A percentile compares a stretch with the other conserved stretches of the same genome.
These are phyloP conservation scores for Gasteruption jaculator DNA, from an alignment of 2,888 invertebrate species.

Conservation along the genomic window DNA sequence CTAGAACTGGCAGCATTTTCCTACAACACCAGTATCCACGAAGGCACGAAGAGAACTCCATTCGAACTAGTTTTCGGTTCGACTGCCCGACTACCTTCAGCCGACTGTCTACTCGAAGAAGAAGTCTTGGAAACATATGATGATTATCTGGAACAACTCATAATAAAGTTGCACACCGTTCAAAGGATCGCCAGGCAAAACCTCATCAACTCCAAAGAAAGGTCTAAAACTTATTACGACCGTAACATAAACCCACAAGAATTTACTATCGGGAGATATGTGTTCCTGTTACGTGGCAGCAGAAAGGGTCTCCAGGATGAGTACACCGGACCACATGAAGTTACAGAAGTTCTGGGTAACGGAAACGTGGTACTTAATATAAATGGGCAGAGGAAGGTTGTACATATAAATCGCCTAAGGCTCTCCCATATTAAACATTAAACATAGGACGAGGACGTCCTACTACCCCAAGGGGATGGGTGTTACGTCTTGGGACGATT, in stretches of 20 bases:
- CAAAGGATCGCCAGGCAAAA: slow-evolving; percentile 7
- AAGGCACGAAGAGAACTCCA: slow-evolving; percentile 3
- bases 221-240: slow-evolving; percentile 16
- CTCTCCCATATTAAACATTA: slow-evolving; percentile 2
- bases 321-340: slow-evolving; percentile 14
- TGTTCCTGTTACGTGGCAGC: slow-evolving; percentile 14
- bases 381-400: slow-evolving; percentile 8
- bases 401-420: slow-evolving; percentile 6
- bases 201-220: slow-evolving; percentile 10
- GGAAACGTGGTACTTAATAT: slow-evolving; percentile 9
- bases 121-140: slow-evolving; percentile 7
- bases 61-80: slow-evolving; percentile 12
- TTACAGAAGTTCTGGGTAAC: slow-evolving; percentile 6
- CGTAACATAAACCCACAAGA: slow-evolving; percentile 6
- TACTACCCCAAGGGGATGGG: too few relatives aligned
- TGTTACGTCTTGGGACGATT: too few relatives aligned
- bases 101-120: slow-evolving; percentile 1
- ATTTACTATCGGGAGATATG: slow-evolving; percentile 12
- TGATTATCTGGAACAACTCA: slow-evolving; percentile 11
- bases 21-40: slow-evolving; percentile 15
- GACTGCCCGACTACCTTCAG: slow-evolving; percentile 1
- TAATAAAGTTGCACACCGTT: slow-evolving; percentile 1
- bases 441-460: too few relatives aligned
- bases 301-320: slow-evolving; percentile 10
- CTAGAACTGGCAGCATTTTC: slow-evolving; percentile 9